Evolutionary conservation across 1,140 invertebrate species (phyloP).

Genomic region (Listronotus oregonensis): DNA sequence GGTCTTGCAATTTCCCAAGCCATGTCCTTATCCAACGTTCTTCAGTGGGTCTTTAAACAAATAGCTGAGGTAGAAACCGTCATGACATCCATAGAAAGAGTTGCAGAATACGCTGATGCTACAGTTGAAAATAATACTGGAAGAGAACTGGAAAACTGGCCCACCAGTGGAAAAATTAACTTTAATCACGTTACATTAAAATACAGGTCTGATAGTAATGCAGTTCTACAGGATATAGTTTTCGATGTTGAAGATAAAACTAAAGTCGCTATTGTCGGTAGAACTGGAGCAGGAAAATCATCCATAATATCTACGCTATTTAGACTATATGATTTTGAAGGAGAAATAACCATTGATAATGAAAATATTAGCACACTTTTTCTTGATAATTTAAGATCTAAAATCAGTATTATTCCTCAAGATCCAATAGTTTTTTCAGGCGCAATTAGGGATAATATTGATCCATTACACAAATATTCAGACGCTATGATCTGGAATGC

Average conservation of each 20-base stretch:
- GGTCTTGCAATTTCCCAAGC: constrained; percentile 67
- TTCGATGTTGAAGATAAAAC: constrained; percentile 64
- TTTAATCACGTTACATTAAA: constrained; percentile 70
- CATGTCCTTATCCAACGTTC: constrained; percentile 63
- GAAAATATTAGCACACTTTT: constrained; percentile 57
- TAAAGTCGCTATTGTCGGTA: constrained; percentile 77
- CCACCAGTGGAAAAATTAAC: constrained; percentile 68
- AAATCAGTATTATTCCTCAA: too few species aligned
- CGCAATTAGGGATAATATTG: too few species aligned
- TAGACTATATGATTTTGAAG: constrained; percentile 61
- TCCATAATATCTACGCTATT: constrained; percentile 77
- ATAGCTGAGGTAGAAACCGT: constrained; percentile 70
- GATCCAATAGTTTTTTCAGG: too few species aligned
- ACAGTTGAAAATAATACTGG: constrained; percentile 53
- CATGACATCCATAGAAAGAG: constrained; percentile 80
- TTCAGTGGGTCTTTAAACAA: constrained; percentile 68
- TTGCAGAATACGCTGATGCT: constrained; percentile 66
- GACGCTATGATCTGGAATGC: neutral
- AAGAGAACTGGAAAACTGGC: constrained; percentile 67
- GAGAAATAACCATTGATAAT: constrained; percentile 64
- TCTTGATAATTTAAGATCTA: neutral
- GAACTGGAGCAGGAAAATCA: constrained; percentile 84
- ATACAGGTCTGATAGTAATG: constrained; percentile 62
- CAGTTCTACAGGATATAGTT: constrained; percentile 74
- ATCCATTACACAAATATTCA: too few species aligned